Evolutionary conservation across 2,797 vertebrate genomes (phyloP), one percentile per base, ranked within the genome.

Genomic region (Sebastes diploproa): DNA sequence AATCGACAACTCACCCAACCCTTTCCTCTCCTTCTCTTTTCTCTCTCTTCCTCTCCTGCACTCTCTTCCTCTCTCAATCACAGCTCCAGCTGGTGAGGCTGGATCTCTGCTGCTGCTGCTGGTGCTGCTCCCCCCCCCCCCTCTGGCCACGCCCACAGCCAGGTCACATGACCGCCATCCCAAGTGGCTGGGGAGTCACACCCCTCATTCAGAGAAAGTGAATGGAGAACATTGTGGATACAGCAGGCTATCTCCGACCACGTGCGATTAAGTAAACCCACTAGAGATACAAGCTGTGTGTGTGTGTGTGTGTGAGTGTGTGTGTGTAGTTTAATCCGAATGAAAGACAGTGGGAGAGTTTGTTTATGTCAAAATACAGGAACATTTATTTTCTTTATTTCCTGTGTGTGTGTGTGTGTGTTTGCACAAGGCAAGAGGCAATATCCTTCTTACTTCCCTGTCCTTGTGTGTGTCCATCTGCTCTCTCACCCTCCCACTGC

Each of bases 11-110:
- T 96, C 90, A 96, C 95, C 95, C 89, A 94, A 88, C 87, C 88
- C 92, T 91, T 80, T 90, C 81, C 89, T 86, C 88, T 91, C 78
- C 88, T 92, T 66, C 84, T 86, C 80, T 42, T 42, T 82, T 75
- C 70, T 81, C 75, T 88, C 83, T 88, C 83, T 90, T 73, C 79
- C 88, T 89, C 87, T 88, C 82, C 70, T 69, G 52, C 74, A 75
- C 83, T 80, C 82, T 87, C 79, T 88, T 91, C 52, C 83, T 87
- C 88, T 90, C 92, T 92, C 94, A 93, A 91, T 95, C 93, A 94
- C 91, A 91, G 89, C 91, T 93, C 84, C 94, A 96, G 95, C 95
- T 95, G 94, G 90, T 90, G 84, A 90, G 87, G 77, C 88, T 81
- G 77, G 30, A 87, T 86, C 89, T 79, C 79, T 84, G 86, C 91